Base-by-base conservation (phyloP, 1,140 invertebrate species). In the Potamilus streckersoni region DNA sequence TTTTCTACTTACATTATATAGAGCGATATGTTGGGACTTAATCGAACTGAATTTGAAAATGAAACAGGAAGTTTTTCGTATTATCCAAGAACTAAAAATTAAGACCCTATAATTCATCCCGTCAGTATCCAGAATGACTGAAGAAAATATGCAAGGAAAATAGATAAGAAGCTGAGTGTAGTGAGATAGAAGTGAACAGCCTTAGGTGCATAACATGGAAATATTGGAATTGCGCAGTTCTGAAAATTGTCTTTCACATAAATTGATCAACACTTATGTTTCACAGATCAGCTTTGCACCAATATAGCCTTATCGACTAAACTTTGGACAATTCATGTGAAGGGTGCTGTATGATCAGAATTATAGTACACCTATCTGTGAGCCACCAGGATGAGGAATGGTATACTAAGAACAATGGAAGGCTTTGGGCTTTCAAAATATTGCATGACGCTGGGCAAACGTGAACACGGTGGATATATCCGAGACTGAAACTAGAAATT, bases 371-470 rank as follows among this genome's bases (percentile, higher is more conserved):
- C 0, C 71, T 71, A 20, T 13, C 61, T 11, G 74, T 76, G 15
- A 31, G n/a, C 13, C 23, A 60, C 17, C 31, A 66, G 23, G 31
- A 63, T 55, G 61, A 56, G 31, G 38, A 75, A 63, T 70, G 66
- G 66, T 23, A 19, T 55, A 69, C 73, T 15, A 12, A 61, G 16
- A 59, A 75, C 49, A 75, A 75, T 27, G 57, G 73, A 23, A 59
- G 73, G 57, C 73, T 69, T 16, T 75, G 67, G 73, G 59, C 69
- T 14, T 63, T 69, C 23, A 58, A 75, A n/a, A 66, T 69, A 49
- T 23, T 69, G 15, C n/a, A 69, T 31, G 13, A 59, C 27, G 13
- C 15, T 38, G 31, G 60, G 67, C 3, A 69, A 64, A 62, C 70
- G 73, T 27, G 20, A 69, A 64, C 4, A 27, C 20, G 16, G 68